Conservation (phyloP, 2,888 invertebrate species). For the Cetonia aurata region DNA sequence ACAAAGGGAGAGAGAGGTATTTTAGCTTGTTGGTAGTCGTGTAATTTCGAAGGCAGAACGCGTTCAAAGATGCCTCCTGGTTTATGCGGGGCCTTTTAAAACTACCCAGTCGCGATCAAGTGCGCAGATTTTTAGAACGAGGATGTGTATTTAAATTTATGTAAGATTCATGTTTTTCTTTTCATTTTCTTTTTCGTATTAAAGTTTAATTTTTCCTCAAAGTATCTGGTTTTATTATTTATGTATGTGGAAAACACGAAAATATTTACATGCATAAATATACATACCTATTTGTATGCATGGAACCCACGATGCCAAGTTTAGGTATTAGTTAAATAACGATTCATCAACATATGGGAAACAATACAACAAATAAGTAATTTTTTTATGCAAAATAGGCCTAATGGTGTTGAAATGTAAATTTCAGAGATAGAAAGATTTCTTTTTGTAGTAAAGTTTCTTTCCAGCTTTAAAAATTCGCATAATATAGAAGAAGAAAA, state of each 20-base stretch:
- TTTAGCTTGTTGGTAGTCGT: slow-evolving; percentile 2
- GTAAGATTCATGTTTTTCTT: neutral
- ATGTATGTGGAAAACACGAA: slow-evolving; percentile 5
- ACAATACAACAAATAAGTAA: slow-evolving; percentile 4
- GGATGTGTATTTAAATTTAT: slow-evolving; percentile 28
- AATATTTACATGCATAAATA: slow-evolving; percentile 14
- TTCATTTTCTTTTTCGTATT: neutral
- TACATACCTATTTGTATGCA: neutral
- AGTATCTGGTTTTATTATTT: slow-evolving; percentile 1
- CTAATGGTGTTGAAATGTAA: slow-evolving; percentile 2
- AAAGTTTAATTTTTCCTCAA: neutral
- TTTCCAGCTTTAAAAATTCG: too few relatives aligned
- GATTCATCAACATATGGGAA: slow-evolving; percentile 28
- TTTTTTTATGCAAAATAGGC: slow-evolving; percentile 8
- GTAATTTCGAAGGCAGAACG: slow-evolving; percentile 4
- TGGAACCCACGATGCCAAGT: neutral
- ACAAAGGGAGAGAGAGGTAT: neutral
- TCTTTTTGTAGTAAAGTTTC: too few relatives aligned
- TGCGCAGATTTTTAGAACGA: slow-evolving; percentile 24
- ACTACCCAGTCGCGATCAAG: slow-evolving; percentile 16
- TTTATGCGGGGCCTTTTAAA: slow-evolving; percentile 24
- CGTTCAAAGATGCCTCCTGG: slow-evolving; percentile 12
- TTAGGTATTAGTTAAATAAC: slow-evolving; percentile 10
- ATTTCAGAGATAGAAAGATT: too few relatives aligned
- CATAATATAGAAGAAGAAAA: too few relatives aligned